A percentile compares a stretch with the other conserved stretches of the same genome.
Evolutionary conservation across 2,113 vertebrate genomes (phyloP).

Genomic region (Peromyscus maniculatus): DNA sequence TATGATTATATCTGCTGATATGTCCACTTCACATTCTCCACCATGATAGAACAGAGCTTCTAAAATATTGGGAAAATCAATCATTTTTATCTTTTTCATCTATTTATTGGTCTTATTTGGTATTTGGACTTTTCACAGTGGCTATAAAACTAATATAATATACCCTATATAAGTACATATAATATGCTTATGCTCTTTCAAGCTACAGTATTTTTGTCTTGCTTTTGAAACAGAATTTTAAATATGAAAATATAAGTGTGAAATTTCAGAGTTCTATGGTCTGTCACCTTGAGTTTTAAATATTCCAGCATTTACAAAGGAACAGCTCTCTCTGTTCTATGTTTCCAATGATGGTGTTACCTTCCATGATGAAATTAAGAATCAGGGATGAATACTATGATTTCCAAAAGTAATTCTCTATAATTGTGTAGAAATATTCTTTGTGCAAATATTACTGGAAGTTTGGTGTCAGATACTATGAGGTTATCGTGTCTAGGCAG

Average conservation of each 20-base stretch:
- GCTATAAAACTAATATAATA: not conserved
- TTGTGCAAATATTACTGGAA: not conserved
- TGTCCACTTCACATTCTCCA: not conserved
- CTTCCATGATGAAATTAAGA: not conserved
- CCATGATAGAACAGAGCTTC: not conserved
- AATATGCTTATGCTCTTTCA: not conserved
- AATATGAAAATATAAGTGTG: not conserved
- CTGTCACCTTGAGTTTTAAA: not conserved
- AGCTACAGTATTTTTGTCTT: not conserved
- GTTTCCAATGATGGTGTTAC: not conserved
- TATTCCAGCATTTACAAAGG: not conserved
- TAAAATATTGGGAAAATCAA: not conserved
- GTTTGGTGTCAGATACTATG: not conserved
- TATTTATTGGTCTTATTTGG: not conserved
- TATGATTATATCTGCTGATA: not conserved
- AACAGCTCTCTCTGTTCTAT: not conserved
- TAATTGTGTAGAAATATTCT: not conserved
- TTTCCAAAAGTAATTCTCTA: slow-evolving; percentile 11
- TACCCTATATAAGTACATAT: not conserved
- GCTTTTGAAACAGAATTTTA: not conserved
- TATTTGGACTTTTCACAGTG: not conserved
- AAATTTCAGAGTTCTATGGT: not conserved
- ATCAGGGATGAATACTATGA: not conserved
- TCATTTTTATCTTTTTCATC: not conserved
- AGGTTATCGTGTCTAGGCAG: not conserved